Evolutionary conservation across 1,140 invertebrate species (phyloP), one percentile per base, ranked within the genome.

Genomic region (Brachionus angularis): DNA sequence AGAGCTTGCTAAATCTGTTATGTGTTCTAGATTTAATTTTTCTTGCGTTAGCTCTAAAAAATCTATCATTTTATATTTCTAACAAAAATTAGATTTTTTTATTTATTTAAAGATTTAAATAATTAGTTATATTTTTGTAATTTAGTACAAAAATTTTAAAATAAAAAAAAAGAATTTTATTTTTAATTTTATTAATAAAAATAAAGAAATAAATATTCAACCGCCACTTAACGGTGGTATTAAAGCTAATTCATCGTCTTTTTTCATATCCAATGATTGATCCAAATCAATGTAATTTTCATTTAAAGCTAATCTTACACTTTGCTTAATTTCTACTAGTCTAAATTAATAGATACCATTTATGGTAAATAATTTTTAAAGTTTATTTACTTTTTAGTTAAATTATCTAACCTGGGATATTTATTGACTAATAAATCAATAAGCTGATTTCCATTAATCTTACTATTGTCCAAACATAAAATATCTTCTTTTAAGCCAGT

Each of bases 201-300:
- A 21, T 23, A 27, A 23, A 39, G 36, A 29, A 18, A 23, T 4
- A 1, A 58, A 36, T 25, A 23, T 58, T 70, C 75, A 80, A 76
- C 91, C 91, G 78, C 90, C 89, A 83, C 90, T 91, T 31, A 93
- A 83, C 1, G 91, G 90, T 64, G 90, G 90, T 75, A 93, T 91
- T 4, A 93, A 84, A 74, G 90, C 90, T 73, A 92, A 84, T 80
- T 88, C 87, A 82, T 91, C 89, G 47, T 84, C 85, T 12, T 85
- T 80, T 33, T 83, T 82, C 10, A 92, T 77, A 5, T 78, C 44
- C 25, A 72, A 78, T 72, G 86, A 83, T 1, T 87, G 72, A 29
- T 74, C 73, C 31, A 75, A 42, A 18, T 74, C 79, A 73, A 85
- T 83, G 74, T 90, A 90, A 74, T 88, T 85, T 78, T 91, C 87